Conservation (phyloP, 2,113 vertebrate species). For the Rattus rattus region DNA sequence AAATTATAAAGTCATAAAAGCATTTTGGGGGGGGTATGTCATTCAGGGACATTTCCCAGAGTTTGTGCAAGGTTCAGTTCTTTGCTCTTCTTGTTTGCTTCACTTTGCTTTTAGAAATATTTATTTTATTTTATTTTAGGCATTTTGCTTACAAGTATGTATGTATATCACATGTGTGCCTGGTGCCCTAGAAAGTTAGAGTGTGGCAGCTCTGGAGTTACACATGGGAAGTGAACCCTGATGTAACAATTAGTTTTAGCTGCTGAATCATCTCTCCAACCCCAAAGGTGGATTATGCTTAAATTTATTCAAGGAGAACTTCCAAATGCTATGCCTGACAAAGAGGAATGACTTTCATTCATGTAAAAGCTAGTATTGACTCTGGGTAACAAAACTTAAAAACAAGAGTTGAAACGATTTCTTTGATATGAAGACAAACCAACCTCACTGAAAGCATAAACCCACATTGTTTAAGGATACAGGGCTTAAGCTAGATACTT, state of each 20-base stretch:
- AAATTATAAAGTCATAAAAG: background rate
- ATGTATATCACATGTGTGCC: background rate
- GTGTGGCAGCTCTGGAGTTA: background rate
- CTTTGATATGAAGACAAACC: background rate
- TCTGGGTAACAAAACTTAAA: background rate
- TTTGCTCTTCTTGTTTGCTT: background rate
- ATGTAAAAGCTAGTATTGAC: background rate
- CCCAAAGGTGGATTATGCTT: background rate
- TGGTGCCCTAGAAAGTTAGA: background rate
- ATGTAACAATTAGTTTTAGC: background rate
- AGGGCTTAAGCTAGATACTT: background rate
- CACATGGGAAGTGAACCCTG: background rate
- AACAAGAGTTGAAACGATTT: background rate
- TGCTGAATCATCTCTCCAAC: background rate
- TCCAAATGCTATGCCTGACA: background rate
- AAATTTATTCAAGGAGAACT: background rate
- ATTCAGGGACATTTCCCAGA: background rate
- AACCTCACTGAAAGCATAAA: background rate
- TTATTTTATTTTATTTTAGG: background rate
- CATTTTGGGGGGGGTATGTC: background rate
- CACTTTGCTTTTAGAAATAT: background rate
- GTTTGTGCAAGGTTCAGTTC: background rate
- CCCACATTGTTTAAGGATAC: background rate
- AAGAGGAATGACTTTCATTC: background rate
- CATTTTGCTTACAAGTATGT: background rate